Evolutionary conservation across 2,113 vertebrate genomes (phyloP).

Genomic region (Platichthys flesus): DNA sequence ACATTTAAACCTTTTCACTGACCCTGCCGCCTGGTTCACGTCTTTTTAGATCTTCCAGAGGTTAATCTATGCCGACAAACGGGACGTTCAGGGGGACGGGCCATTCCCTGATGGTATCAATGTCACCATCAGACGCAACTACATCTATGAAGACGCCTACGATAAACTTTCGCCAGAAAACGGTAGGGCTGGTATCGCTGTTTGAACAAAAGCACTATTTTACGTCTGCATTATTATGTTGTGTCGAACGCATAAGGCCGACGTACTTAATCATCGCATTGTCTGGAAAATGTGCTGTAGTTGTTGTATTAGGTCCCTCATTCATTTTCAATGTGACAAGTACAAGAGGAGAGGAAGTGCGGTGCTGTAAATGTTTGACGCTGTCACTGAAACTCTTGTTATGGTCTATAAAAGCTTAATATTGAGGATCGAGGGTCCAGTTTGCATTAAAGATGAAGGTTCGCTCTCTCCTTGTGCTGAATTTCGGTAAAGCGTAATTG

Average conservation of each 20-base stretch:
- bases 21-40: constrained; percentile 21
- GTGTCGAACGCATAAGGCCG: background rate
- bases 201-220: background rate
- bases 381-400: constrained; percentile 42
- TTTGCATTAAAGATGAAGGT: constrained; percentile 59
- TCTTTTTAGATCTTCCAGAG: constrained; percentile 93
- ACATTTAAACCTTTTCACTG: constrained; percentile 40
- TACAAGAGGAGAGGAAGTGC: background rate
- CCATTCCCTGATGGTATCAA: constrained; percentile 96
- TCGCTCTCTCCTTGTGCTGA: constrained; percentile 32
- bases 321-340: constrained; percentile 6
- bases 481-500: constrained; percentile 73
- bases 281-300: background rate
- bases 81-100: constrained; percentile 95
- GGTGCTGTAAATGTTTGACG: constrained; percentile 27
- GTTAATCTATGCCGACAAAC: constrained; percentile 96
- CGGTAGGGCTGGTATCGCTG: constrained; percentile 75
- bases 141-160: constrained; percentile 99
- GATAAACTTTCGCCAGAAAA: constrained; percentile 99
- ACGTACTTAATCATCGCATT: background rate
- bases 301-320: background rate
- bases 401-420: constrained; percentile 55
- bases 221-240: background rate
- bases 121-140: constrained; percentile 96
- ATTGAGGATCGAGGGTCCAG: constrained; percentile 39